phyloP scores from a whole-genome alignment of 2,113 vertebrate genomes.

The Carollia perspicillata region DNA sequence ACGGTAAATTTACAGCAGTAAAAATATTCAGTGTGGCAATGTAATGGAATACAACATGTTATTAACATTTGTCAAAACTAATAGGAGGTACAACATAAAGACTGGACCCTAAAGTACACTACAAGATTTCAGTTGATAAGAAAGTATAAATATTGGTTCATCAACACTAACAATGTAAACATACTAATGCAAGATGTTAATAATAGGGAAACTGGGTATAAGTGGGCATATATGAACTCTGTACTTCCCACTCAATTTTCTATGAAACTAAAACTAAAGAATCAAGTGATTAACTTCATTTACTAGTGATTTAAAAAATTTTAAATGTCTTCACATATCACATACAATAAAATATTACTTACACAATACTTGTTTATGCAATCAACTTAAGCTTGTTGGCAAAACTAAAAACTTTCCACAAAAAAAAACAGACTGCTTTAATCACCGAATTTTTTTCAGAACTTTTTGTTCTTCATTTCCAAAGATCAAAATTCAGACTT shows the following conservation, averaged over 20 bases:
- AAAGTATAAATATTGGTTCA: neutral
- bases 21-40: neutral
- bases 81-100: neutral
- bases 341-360: conserved; percentile 47
- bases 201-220: neutral
- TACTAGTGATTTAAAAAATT: neutral
- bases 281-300: neutral
- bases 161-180: neutral
- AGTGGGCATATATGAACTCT: neutral
- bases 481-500: conserved; percentile 83
- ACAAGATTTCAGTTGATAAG: neutral
- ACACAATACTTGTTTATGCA: conserved; percentile 37
- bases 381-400: conserved; percentile 36
- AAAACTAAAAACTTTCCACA: conserved; percentile 45
- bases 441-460: conserved; percentile 67
- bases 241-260: neutral
- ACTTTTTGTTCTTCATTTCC: conserved; percentile 76
- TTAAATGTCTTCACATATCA: neutral
- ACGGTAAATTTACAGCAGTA: neutral
- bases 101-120: neutral
- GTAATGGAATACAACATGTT: neutral
- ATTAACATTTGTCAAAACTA: neutral
- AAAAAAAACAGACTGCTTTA: conserved; percentile 62
- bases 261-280: neutral
- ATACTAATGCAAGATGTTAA: neutral